phyloP scores from a whole-genome alignment of 1,140 invertebrate species.

The Trissolcus basalis region DNA sequence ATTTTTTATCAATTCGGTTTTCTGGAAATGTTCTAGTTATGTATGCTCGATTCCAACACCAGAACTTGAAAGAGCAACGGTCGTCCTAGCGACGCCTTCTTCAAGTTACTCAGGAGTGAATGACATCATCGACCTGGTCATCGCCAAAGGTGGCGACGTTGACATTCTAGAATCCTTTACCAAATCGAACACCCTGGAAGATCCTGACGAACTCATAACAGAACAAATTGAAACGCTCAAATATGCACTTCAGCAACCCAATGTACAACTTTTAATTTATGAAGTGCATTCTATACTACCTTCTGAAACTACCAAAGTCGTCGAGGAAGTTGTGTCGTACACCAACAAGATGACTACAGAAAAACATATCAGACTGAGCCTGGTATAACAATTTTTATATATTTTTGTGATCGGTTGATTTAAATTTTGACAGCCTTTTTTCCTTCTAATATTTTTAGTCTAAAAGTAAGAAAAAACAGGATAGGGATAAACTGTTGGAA shows the following conservation, averaged over 20 bases:
- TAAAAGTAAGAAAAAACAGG: constrained; percentile 15
- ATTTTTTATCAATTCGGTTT: background rate
- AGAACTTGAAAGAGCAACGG: constrained; percentile 81
- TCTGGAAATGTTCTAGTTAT: too few relatives aligned
- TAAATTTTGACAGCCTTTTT: background rate
- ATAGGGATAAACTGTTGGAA: constrained; percentile 28
- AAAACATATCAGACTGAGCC: constrained; percentile 61
- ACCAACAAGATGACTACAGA: constrained; percentile 71
- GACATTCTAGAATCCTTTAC: constrained; percentile 66
- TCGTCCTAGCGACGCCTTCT: constrained; percentile 83
- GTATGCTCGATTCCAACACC: constrained; percentile 45
- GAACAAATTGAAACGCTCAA: constrained; percentile 69
- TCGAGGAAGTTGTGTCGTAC: constrained; percentile 68
- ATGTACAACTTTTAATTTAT: constrained; percentile 75
- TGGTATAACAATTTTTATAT: constrained; percentile 8
- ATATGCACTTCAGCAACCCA: constrained; percentile 67
- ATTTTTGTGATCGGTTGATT: too few relatives aligned
- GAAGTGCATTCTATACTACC: constrained; percentile 73
- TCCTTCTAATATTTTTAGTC: constrained; percentile 1
- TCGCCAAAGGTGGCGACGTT: constrained; percentile 68
- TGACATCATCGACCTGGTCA: constrained; percentile 83
- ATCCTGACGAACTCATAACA: constrained; percentile 54
- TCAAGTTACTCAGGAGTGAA: constrained; percentile 85
- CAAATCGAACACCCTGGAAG: constrained; percentile 32
- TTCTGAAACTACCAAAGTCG: constrained; percentile 72